Evolutionary conservation across 2,888 invertebrate species (phyloP), one percentile per base, ranked within the genome.

Genomic region (Cosmopolites sordidus): DNA sequence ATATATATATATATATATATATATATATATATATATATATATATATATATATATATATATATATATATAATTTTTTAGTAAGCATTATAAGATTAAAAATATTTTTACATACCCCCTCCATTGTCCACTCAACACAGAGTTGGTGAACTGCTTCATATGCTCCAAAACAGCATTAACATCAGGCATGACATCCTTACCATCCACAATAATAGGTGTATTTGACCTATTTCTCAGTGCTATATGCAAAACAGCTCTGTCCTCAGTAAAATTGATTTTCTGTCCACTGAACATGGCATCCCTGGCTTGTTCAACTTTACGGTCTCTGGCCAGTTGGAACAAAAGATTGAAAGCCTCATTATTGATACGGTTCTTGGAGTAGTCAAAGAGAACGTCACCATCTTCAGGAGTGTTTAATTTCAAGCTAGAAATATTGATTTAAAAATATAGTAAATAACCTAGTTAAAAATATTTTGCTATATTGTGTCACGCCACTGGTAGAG

Each of bases 191-290:
- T 99, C 92, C 70, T 86, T 82, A 2, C 88, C 89, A 70, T 91
- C 86, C 1, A 97, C 87, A 14, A 85, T 58, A 63, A 98, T 89
- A 0, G 92, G 86, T 6, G 73, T 76, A 73, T 89, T 89, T 57
- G 80, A 76, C 43, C 92, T 81, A 75, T 98, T 96, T 48, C 99
- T 83, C 39, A 99, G 79, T 1, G 99, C 99, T 14, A 89, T 80
- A 72, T 99, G 99, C 6, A 99, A 77, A 0, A 99, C 99, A 12
- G 98, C 91, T 48, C 99, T 83, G 70, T 91, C 84, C 75, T 99
- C 99, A 0, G 99, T 99, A 69, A 95, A 92, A 77, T 99, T 99
- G 60, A 99, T 98, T 73, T 91, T 92, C 66, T 90, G 82, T n/a
- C 97, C 99, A 43, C 66, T 65, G 67, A 86, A 98, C 97, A 99